Evolutionary conservation across 2,797 vertebrate species (phyloP).

Genomic region (Chrysocyon brachyurus): DNA sequence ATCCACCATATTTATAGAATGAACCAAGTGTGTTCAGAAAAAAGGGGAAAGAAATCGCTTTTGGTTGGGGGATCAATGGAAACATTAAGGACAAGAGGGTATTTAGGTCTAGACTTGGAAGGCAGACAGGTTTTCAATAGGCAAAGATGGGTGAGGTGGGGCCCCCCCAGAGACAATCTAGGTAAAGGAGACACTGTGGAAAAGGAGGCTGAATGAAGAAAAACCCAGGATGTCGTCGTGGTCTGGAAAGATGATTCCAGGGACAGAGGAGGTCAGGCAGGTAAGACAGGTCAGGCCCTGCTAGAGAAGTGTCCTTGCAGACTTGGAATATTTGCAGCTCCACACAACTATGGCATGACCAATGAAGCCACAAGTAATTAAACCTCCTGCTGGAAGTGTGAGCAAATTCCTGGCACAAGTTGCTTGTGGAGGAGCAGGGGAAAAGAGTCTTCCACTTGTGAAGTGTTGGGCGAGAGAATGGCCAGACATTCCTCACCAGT

Average conservation of each 20-base stretch:
- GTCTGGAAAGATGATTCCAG: neutral
- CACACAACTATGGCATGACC: neutral
- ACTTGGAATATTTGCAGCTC: neutral
- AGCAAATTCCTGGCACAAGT: constrained; percentile 72
- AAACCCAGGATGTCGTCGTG: neutral
- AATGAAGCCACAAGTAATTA: constrained; percentile 77
- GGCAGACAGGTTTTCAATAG: neutral
- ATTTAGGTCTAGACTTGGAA: neutral
- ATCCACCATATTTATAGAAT: neutral
- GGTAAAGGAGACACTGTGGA: neutral
- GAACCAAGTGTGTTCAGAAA: neutral
- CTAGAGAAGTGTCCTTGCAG: neutral
- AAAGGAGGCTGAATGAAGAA: neutral
- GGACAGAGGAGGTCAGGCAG: neutral
- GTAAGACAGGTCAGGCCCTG: constrained; percentile 18
- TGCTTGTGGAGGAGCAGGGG: constrained; percentile 48
- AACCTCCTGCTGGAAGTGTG: constrained; percentile 50
- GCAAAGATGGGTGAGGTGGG: neutral
- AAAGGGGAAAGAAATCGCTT: neutral
- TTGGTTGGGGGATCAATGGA: neutral
- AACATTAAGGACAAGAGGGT: neutral
- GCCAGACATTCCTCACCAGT: constrained; percentile 46
- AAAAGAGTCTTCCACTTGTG: neutral
- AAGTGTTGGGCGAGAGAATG: constrained; percentile 7
- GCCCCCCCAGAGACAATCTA: neutral